phyloP scores from a whole-genome alignment of 2,113 vertebrate genomes.

The Nansenia antarctica region DNA sequence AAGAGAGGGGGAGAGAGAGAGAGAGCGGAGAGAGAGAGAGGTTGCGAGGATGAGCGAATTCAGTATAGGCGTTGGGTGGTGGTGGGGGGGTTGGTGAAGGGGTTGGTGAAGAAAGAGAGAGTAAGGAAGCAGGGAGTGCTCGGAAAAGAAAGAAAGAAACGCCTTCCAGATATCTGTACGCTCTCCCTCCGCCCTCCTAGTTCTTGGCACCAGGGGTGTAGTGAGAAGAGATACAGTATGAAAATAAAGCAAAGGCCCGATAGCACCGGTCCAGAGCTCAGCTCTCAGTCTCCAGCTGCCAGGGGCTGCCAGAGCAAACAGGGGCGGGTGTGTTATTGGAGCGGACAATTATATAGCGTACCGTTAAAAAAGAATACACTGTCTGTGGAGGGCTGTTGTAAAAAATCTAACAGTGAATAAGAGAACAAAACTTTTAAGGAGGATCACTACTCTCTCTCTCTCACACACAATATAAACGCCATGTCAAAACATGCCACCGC shows the following conservation, averaged over 20 bases:
- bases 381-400: constrained; percentile 39
- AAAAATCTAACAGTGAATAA: constrained; percentile 41
- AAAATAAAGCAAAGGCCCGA: constrained; percentile 57
- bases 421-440: constrained; percentile 53
- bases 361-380: constrained; percentile 36
- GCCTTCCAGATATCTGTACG: constrained; percentile 38
- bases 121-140: constrained; percentile 22
- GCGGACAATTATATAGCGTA: constrained; percentile 62
- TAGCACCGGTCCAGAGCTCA: constrained; percentile 33
- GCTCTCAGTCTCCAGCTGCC: constrained; percentile 24
- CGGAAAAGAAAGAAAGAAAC: too few species aligned
- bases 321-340: constrained; percentile 56
- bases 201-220: constrained; percentile 47
- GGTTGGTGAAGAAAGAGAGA: constrained; percentile 19
- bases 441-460: constrained; percentile 30
- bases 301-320: constrained; percentile 61
- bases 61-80: too few species aligned
- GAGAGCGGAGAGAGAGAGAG: constrained; percentile 15
- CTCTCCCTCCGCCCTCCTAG: constrained; percentile 45
- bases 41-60: too few species aligned
- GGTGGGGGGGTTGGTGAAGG: constrained; percentile 1
- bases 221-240: constrained; percentile 56
- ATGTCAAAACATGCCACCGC: not conserved
- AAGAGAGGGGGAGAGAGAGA: not conserved
- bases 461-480: not conserved